phyloP scores from a whole-genome alignment of 2,113 vertebrate species.

The Sclerurus mexicanus region DNA sequence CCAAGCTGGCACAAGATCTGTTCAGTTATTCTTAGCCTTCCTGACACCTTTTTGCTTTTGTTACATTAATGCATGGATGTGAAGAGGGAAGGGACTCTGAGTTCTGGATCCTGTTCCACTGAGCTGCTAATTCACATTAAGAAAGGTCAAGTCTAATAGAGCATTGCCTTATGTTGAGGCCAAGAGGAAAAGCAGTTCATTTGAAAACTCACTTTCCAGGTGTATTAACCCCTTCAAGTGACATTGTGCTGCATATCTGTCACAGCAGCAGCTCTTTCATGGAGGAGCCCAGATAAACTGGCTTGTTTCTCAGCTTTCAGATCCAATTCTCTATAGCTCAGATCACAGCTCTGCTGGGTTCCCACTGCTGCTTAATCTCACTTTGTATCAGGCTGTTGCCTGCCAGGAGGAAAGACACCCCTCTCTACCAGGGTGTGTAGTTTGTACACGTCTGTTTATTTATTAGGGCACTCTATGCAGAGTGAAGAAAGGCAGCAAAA shows the following conservation, averaged over 20 bases:
- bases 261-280: background rate
- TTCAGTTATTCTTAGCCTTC: conserved; percentile 68
- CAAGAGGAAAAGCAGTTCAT: conserved; percentile 55
- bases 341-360: background rate
- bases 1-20: conserved; percentile 62
- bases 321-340: background rate
- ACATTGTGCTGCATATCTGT: background rate
- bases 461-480: background rate
- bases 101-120: conserved; percentile 53
- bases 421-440: background rate
- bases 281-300: conserved; percentile 20
- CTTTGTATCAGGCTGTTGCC: background rate
- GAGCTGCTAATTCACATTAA: conserved; percentile 58
- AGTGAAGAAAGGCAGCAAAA: background rate
- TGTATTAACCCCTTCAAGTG: conserved; percentile 53
- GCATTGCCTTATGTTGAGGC: conserved; percentile 51
- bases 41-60: conserved; percentile 68
- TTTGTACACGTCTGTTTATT: background rate
- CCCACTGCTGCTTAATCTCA: background rate
- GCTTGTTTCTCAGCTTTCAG: conserved; percentile 15
- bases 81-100: conserved; percentile 47
- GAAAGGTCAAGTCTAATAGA: conserved; percentile 64
- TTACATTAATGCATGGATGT: conserved; percentile 61
- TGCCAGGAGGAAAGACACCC: background rate
- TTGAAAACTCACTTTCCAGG: conserved; percentile 47